Base-by-base conservation (phyloP, 1,140 invertebrate genomes). In the Lysiphlebus fabarum region DNA sequence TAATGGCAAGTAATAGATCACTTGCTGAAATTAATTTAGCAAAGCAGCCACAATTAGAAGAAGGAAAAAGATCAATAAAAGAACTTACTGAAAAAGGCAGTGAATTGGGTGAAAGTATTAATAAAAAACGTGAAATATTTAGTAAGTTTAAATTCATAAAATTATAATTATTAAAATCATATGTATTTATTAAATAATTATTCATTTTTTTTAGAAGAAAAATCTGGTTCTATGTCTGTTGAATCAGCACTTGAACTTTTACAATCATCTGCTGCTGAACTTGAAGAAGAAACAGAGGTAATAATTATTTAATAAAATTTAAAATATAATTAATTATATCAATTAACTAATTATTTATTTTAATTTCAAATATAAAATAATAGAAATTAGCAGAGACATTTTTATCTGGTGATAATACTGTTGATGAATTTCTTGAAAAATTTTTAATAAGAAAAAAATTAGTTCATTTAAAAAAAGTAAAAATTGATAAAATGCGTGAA, bases 401-500 rank as follows among this genome's bases (percentile, higher is more conserved):
- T 72, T 79, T 91, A 44, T 81, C 85, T 36, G 86, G 86, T 43
- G 85, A 89, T 62, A 78, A 86, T 11, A 85, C 88, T 64, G 81
- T 92, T 1, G 92, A 94, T 17, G 82, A 86, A 59, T 95, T 93
- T 69, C 72, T 95, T 7, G 87, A 89, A 40, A 83, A 90, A 56
- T 94, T 92, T 75, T 78, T 90, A 51, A 80, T 81, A 3, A 81
- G 84, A 63, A 81, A 91, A 9, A 91, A 89, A 70, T 73, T 85
- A 38, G 91, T 92, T 83, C 91, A 95, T 70, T 65, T 90, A 44
- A 80, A 90, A 42, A 86, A 90, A 70, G 86, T 94, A 0, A 94
- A 94, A 81, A 85, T 89, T 11, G 92, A 95, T 55, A 94, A 94
- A 81, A 87, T 95, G 85, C 80, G 82, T 55, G 92, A 95, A 71